Base-by-base conservation (phyloP, 2,888 invertebrate species). In the Xestobium rufovillosum region DNA sequence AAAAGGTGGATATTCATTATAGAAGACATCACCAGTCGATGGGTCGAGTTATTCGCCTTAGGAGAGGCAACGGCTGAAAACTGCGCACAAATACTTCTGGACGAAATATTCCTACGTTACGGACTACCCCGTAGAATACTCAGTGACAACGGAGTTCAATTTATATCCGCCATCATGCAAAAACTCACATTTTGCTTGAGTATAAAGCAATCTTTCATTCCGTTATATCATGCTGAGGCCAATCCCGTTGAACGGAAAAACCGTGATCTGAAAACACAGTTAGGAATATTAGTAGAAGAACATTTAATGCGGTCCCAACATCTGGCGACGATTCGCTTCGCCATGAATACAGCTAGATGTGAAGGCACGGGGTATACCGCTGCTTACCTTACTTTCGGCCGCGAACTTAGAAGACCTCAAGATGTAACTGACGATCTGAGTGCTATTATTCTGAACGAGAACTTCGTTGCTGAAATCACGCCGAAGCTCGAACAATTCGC, bases 31-130 rank as follows among this genome's bases (percentile, higher is more conserved):
- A 30, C 28, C 4, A 23, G 33, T 3, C 23, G 16, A 12, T 61
- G 59, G 57, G 45, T 59, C 3, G 61, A 62, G 28, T 15, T 62
- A 1, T 59, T 60, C 28, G 44, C 59, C 0, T 30, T 61, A 1
- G 32, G 43, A 4, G 15, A 16, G 17, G 14, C 3, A 19, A 14
- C 3, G 3, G 19, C 9, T 17, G 6, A 3, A 17, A 31, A 9
- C 10, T 3, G 14, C 3, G 31, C 3, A 31, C 33, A 19, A 1
- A 45, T 36, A 0, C 36, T 64, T 0, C 26, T 63, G 0, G 40
- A 59, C 15, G 59, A 62, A 37, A 38, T 60, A 1, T 52, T 63
- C n/a, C 25, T 62, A 3, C 38, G 56, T 2, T 56, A 48, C 14
- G 57, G 59, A 0, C 16, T 49, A 2, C 56, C 56, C 0, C 16